Base-by-base conservation (phyloP, 1,140 invertebrate species). In the Nasonia longicornis region DNA sequence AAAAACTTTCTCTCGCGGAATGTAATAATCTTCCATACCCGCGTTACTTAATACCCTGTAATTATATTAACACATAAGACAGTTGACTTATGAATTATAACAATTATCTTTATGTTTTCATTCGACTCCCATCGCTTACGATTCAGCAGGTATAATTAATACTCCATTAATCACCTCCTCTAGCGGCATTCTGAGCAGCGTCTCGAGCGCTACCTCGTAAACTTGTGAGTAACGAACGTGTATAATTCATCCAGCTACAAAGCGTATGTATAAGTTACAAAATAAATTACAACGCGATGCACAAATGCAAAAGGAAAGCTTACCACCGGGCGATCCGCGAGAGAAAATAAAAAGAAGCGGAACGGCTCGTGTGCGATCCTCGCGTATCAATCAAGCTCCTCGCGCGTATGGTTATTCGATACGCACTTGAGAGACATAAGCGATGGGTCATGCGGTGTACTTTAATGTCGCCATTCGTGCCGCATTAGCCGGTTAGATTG, bases 141-240 rank as follows among this genome's bases (percentile, higher is more conserved):
- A 42, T 58, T 58, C 29, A 48, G 38, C 63, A 58, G n/a, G n/a
- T 74, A 58, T 74, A 74, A 74, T 74, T 74, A 74, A 74, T 74
- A 74, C 11, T 16, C 26, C 72, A 74, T 74, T 74, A 74, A 74
- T 74, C 72, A 63, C 11, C 22, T 67, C 26, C 10, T 67, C 64
- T 26, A 12, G 26, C 22, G 3, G 52, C 45, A 48, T 58, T 58
- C 52, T n/a, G n/a, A 58, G 52, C 52, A 58, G 20, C 52, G 20
- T n/a, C 6, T 48, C 45, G 45, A 45, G 2, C 26, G n/a, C 71
- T 22, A 73, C 14, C 42, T 74, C 16, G 29, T 26, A 26, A 26
- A 63, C 16, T 35, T 35, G 35, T 63, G 11, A 74, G 29, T 74
- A 22, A 52, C 20, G 38, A 48, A 12, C 71, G 8, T 22, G 14